A percentile compares a stretch with the other conserved stretches of the same genome.
phyloP scores from a whole-genome alignment of 1,140 invertebrate genomes.

The Pteromalus puparum region DNA sequence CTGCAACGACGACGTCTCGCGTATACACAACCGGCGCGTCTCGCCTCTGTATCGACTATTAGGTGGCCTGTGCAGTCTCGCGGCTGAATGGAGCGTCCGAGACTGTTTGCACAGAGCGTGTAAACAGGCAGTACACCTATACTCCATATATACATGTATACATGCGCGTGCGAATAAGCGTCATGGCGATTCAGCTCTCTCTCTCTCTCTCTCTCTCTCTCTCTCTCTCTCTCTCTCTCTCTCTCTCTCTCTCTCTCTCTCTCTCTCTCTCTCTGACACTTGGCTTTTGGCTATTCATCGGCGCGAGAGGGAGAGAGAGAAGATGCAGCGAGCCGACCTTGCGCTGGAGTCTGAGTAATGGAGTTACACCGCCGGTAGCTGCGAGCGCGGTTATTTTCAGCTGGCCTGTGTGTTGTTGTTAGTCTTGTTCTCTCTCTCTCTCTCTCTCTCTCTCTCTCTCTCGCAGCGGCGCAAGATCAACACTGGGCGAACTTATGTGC shows the following conservation, averaged over 20 bases:
- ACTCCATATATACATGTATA: background rate
- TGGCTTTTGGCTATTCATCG: slow-evolving; percentile 27
- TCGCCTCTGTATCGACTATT: slow-evolving; percentile 25
- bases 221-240: no score
- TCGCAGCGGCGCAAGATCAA: background rate
- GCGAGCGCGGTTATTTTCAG: slow-evolving; percentile 10
- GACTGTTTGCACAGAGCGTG: slow-evolving; percentile 1
- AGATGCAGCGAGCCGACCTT: background rate
- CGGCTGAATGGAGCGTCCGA: background rate
- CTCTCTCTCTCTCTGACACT: no score
- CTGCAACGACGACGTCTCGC: background rate
- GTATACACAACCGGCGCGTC: background rate
- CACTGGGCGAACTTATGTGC: background rate
- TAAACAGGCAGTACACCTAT: background rate
- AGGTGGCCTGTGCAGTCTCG: background rate
- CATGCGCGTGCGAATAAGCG: background rate
- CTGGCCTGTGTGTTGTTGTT: background rate
- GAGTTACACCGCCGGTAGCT: slow-evolving; percentile 18
- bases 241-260: no score
- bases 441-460: no score
- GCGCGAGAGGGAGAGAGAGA: background rate
- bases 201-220: no score
- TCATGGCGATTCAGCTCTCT: background rate
- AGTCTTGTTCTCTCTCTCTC: background rate
- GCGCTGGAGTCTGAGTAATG: slow-evolving; percentile 30